Evolutionary conservation across 2,797 vertebrate species (phyloP), one percentile per base, ranked within the genome.

Genomic region (Nasua narica): DNA sequence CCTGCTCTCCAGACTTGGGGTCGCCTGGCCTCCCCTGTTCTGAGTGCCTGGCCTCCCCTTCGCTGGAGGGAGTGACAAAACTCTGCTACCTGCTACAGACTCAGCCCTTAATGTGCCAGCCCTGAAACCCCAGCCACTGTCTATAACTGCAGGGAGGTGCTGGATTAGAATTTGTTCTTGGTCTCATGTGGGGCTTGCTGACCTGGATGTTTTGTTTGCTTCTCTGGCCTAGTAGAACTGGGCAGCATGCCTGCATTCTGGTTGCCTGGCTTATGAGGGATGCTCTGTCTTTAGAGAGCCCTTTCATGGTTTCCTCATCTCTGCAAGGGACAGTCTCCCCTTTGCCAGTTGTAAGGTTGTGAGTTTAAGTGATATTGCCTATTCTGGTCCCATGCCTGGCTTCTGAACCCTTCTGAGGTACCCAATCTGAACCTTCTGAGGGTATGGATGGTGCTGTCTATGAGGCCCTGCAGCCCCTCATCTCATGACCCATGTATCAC

Each of bases 31-130:
- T 62, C 27, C 40, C 1, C 2, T 5, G 40, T 40, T 40, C 40
- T 40, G 40, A 40, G 40, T 40, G n/a, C 35, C 35, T 67, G 13
- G 70, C n/a, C 15, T 62, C 27, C 40, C 2, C 2, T 5, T 16
- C 11, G 35, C 35, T 5, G 0, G 1, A 3, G 32, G 4, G 3
- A 14, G 88, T 43, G 27, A 19, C 27, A 52, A 23, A 3, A 8
- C 48, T 58, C 23, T 83, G 18, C 69, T n/a, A 25, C 35, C 21
- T 50, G 14, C 46, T 43, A 40, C 27, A 85, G 37, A 40, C 9
- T 29, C 23, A 35, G 85, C 43, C 29, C 40, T n/a, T 56, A 7
- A 19, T 12, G 77, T 46, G 37, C 72, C 37, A 79, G 3, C 6
- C 37, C 29, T 40, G 92, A 72, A 65, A n/a, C 56, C 46, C 13